Evolutionary conservation across 1,140 invertebrate species (phyloP).

Genomic region (Lordiphosa clarofinis): DNA sequence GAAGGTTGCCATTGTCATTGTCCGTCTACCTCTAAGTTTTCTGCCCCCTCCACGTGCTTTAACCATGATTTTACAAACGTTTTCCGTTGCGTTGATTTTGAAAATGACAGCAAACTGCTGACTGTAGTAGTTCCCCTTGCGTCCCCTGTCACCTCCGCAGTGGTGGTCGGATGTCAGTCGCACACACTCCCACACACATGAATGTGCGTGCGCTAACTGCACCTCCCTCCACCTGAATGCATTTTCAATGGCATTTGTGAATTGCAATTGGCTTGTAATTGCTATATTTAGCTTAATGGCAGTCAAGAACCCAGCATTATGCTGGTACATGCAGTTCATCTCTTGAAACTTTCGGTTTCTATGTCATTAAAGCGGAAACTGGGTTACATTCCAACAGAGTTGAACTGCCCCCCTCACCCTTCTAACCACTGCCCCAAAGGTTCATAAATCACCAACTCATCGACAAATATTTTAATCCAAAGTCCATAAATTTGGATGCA

Average conservation of each 20-base stretch:
- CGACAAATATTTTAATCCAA: conserved; percentile 50
- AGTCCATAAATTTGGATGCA: conserved; percentile 32
- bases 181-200: conserved; percentile 24
- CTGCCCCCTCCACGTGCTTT: no score
- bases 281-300: conserved; percentile 72
- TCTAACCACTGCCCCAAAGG: background rate
- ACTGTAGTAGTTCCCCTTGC: no score
- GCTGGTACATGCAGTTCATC: conserved; percentile 18
- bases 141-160: background rate
- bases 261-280: conserved; percentile 74
- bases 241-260: conserved; percentile 74
- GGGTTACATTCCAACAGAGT: conserved; percentile 48
- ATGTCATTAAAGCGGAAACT: conserved; percentile 59
- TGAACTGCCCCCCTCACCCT: background rate
- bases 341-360: conserved; percentile 63
- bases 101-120: conserved; percentile 60
- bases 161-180: conserved; percentile 19
- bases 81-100: conserved; percentile 52
- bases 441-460: conserved; percentile 58
- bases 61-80: conserved; percentile 16
- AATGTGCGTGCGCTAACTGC: conserved; percentile 38
- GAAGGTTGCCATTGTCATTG: conserved; percentile 57
- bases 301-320: conserved; percentile 59
- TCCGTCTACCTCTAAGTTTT: no score
- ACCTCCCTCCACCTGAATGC: conserved; percentile 23